Conservation (phyloP, 1,140 invertebrate genomes). For the Hylaeus volcanicus region DNA sequence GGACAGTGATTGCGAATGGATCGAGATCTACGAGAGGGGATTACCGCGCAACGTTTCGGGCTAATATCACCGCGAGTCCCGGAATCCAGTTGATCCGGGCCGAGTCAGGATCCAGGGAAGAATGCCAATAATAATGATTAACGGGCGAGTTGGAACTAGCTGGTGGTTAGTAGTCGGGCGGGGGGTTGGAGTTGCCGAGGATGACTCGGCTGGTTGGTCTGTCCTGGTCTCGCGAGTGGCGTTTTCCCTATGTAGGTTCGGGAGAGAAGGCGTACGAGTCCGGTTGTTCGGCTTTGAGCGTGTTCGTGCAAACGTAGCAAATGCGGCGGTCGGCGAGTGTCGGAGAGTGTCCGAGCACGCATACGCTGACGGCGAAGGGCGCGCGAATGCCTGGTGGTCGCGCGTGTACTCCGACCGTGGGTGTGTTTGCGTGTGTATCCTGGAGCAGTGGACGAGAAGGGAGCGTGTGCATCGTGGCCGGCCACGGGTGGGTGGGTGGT, state of each 20-base stretch:
- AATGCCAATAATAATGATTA: constrained; percentile 77
- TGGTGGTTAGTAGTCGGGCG: constrained; percentile 9
- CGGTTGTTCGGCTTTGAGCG: neutral
- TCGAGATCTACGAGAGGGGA: constrained; percentile 44
- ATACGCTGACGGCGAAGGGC: neutral
- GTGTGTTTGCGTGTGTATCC: constrained; percentile 10
- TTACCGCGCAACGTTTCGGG: constrained; percentile 24
- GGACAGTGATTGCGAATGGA: constrained; percentile 16
- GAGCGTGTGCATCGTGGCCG: neutral
- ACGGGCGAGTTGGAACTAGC: constrained; percentile 44
- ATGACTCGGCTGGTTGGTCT: constrained; percentile 41
- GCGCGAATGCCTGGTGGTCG: neutral
- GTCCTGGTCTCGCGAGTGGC: constrained; percentile 1
- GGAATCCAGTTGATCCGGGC: constrained; percentile 41
- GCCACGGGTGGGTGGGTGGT: constrained; percentile 53
- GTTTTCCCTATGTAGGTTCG: neutral
- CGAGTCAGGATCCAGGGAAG: constrained; percentile 48
- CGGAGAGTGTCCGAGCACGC: neutral
- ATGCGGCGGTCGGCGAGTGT: neutral
- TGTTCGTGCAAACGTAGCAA: constrained; percentile 14
- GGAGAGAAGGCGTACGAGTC: neutral
- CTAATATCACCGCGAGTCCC: constrained; percentile 47
- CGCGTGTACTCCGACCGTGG: neutral
- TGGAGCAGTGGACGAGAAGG: neutral
- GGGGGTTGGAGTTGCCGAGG: constrained; percentile 48